Evolutionary conservation across 2,888 invertebrate species (phyloP).

Genomic region (Eurois occulta): DNA sequence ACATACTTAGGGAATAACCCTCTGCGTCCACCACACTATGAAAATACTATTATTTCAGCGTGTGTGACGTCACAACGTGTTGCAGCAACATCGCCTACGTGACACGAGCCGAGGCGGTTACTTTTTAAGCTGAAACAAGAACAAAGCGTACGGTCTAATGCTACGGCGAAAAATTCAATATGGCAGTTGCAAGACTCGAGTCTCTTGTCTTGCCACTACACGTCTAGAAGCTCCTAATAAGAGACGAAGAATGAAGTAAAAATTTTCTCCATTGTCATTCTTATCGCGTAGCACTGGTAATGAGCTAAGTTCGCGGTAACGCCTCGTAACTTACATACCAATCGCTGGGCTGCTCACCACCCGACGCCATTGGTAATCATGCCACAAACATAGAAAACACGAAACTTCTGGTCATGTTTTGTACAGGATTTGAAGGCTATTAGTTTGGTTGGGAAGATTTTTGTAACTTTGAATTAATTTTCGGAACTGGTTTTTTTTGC

Average conservation of each 20-base stretch:
- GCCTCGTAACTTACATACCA: conserved; percentile 89
- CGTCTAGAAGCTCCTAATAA: conserved; percentile 83
- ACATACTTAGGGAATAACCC: conserved; percentile 56
- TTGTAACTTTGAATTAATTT: conserved; percentile 66
- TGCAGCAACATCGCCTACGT: conserved; percentile 50
- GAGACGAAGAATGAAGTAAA: conserved; percentile 85
- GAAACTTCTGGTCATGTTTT: conserved; percentile 81
- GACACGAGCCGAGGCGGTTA: conserved; percentile 51
- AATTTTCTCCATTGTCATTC: conserved; percentile 88
- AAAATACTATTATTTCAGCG: conserved; percentile 55
- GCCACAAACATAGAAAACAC: conserved; percentile 82
- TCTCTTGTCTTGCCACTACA: conserved; percentile 78
- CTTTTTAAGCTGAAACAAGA: conserved; percentile 67
- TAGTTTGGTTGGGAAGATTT: conserved; percentile 55
- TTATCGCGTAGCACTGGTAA: conserved; percentile 84
- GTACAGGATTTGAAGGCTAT: conserved; percentile 67
- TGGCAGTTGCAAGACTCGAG: conserved; percentile 75
- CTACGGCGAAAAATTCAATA: conserved; percentile 79
- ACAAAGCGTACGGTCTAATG: conserved; percentile 59
- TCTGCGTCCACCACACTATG: conserved; percentile 42
- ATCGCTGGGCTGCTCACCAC: conserved; percentile 78
- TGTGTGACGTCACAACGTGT: conserved; percentile 49
- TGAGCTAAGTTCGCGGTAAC: conserved; percentile 90
- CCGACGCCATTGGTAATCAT: conserved; percentile 83
- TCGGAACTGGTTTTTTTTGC: conserved; percentile 38